phyloP scores from a whole-genome alignment of 1,140 invertebrate species.

The Polypedilum pembai region DNA sequence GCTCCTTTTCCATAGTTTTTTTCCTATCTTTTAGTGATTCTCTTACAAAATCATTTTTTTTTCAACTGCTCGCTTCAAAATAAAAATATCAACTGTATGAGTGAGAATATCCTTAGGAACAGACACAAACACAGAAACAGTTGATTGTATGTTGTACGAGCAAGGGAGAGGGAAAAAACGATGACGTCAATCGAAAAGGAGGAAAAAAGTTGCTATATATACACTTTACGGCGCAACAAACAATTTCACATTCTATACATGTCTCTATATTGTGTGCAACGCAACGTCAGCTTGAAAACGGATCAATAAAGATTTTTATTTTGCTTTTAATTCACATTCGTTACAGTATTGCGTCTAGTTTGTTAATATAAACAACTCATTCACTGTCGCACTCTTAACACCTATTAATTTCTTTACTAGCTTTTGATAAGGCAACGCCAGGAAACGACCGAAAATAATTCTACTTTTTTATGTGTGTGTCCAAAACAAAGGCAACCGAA shows the following conservation, averaged over 20 bases:
- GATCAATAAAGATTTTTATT: constrained; percentile 18
- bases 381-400: too few relatives aligned
- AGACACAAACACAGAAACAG: too few relatives aligned
- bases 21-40: not conserved
- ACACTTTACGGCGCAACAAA: constrained; percentile 25
- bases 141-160: too few relatives aligned
- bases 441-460: too few relatives aligned
- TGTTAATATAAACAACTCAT: too few relatives aligned
- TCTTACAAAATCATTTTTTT: not conserved
- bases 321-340: not conserved
- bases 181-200: constrained; percentile 26
- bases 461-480: not conserved
- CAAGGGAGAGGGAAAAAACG: not conserved
- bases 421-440: too few relatives aligned
- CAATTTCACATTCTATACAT: constrained; percentile 25
- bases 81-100: constrained; percentile 21
- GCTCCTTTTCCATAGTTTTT: not conserved
- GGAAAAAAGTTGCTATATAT: constrained; percentile 4
- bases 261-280: constrained; percentile 24
- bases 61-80: constrained; percentile 20
- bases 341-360: not conserved
- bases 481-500: constrained; percentile 16
- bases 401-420: too few relatives aligned
- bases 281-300: constrained; percentile 19
- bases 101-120: not conserved